Conservation (phyloP, 2,888 invertebrate genomes). For the Miltochrista miniata region DNA sequence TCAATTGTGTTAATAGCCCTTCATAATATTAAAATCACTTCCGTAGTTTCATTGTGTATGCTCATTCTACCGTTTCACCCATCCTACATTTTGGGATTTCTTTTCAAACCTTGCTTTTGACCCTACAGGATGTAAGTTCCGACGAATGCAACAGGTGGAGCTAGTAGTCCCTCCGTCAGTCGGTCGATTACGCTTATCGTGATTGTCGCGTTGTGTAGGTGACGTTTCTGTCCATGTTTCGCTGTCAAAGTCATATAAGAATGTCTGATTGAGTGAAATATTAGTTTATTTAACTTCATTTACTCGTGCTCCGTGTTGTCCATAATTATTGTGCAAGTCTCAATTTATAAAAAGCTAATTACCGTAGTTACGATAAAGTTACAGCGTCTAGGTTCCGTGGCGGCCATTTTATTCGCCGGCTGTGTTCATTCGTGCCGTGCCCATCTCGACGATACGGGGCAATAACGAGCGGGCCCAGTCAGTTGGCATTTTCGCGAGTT, state of each 20-base stretch:
- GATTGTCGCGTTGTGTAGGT: conserved; percentile 49
- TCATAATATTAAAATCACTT: conserved; percentile 55
- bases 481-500: conserved; percentile 83
- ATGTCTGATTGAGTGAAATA: conserved; percentile 59
- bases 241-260: conserved; percentile 67
- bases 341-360: conserved; percentile 46
- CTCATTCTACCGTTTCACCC: conserved; percentile 72
- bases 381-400: conserved; percentile 66
- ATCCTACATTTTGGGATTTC: conserved; percentile 67
- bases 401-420: conserved; percentile 83
- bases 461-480: conserved; percentile 73
- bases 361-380: conserved; percentile 63
- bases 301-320: conserved; percentile 39
- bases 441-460: conserved; percentile 78
- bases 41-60: conserved; percentile 65
- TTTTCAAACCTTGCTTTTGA: conserved; percentile 53
- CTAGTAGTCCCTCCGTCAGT: conserved; percentile 56
- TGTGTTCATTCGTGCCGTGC: conserved; percentile 80
- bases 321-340: conserved; percentile 34
- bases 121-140: conserved; percentile 68
- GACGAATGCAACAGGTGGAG: conserved; percentile 71
- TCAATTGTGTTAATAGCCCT: conserved; percentile 49
- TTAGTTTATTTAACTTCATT: conserved; percentile 47
- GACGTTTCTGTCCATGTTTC: conserved; percentile 69
- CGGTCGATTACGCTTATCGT: conserved; percentile 54